Conservation (phyloP, 2,888 invertebrate genomes). For the Trissolcus japonicus region DNA sequence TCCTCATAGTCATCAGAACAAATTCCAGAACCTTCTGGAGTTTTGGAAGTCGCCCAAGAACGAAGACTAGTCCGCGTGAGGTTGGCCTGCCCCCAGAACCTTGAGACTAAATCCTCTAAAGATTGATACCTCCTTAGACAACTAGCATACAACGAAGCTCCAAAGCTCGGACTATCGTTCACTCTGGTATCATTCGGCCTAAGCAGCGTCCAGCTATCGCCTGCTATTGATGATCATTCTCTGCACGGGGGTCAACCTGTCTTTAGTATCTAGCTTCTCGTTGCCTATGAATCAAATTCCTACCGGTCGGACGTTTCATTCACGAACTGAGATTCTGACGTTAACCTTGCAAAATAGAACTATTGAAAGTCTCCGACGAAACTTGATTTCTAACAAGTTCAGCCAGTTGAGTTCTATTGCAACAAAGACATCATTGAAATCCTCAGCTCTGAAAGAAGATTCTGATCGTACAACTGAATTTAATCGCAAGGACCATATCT, state of each 20-base stretch:
- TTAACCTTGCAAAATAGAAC: no score
- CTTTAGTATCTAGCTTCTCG: slow-evolving; percentile 14
- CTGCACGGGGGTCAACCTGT: slow-evolving; percentile 13
- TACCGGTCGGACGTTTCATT: neutral
- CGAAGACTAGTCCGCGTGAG: slow-evolving; percentile 63
- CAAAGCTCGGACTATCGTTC: slow-evolving; percentile 9
- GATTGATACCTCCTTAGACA: slow-evolving; percentile 8
- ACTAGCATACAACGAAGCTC: slow-evolving; percentile 37
- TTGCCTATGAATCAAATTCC: neutral
- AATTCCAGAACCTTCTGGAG: slow-evolving; percentile 72
- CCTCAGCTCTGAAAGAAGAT: no score
- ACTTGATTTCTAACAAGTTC: no score
- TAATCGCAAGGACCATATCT: neutral
- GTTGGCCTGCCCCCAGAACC: slow-evolving; percentile 8
- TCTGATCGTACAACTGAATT: neutral
- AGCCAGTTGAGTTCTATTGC: no score
- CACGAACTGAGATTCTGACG: no score
- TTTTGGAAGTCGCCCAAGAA: slow-evolving; percentile 73
- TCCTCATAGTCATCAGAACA: slow-evolving; percentile 73
- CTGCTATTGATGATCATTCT: neutral
- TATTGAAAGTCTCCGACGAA: no score
- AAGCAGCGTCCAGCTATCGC: slow-evolving; percentile 13
- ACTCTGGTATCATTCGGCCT: slow-evolving; percentile 33
- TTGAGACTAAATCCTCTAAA: neutral
- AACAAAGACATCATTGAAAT: no score